phyloP scores from a whole-genome alignment of 2,888 invertebrate genomes.

The Synergus gifuensis region DNA sequence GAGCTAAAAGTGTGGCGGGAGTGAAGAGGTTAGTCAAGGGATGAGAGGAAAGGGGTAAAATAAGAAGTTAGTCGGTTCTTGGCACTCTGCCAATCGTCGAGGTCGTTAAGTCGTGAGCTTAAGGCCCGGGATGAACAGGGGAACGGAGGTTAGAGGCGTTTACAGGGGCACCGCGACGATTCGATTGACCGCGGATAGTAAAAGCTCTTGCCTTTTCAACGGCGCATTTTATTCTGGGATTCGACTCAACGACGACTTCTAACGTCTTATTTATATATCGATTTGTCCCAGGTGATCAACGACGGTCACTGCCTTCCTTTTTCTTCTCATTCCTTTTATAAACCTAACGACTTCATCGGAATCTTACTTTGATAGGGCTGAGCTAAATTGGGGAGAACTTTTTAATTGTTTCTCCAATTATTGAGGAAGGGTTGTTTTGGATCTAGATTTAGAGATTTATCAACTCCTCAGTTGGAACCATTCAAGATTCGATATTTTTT shows the following conservation, averaged over 20 bases:
- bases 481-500: neutral
- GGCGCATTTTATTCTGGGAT: constrained; percentile 18
- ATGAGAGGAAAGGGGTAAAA: constrained; percentile 39
- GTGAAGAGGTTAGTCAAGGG: neutral
- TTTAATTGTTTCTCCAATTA: neutral
- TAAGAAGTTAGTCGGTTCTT: constrained; percentile 51
- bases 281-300: constrained; percentile 44
- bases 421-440: too few species aligned
- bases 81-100: constrained; percentile 61
- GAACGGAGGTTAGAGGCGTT: constrained; percentile 53
- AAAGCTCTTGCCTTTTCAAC: constrained; percentile 29
- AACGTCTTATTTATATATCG: constrained; percentile 57
- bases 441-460: too few species aligned
- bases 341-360: neutral
- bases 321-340: neutral
- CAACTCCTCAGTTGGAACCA: neutral
- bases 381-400: neutral
- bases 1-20: neutral
- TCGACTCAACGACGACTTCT: constrained; percentile 52
- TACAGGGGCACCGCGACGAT: constrained; percentile 42
- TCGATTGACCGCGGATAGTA: constrained; percentile 52
- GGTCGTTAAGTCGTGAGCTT: constrained; percentile 63
- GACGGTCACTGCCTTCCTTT: neutral
- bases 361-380: neutral
- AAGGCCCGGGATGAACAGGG: constrained; percentile 53